Base-by-base conservation (phyloP, 1,140 invertebrate genomes). In the Heliconius melpomene region DNA sequence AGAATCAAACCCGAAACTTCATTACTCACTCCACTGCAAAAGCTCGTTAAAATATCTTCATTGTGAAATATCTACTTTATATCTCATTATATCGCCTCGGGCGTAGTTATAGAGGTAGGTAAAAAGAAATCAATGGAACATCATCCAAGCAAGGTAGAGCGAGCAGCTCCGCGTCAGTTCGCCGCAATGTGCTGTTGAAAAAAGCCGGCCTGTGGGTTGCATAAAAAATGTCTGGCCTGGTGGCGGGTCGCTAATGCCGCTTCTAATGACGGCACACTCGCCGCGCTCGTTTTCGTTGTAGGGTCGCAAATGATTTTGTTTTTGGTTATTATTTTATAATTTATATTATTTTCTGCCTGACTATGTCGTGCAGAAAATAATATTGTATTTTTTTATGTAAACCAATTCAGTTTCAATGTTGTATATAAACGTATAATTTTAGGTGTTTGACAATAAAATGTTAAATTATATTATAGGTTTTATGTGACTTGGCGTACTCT, bases 201-300 rank as follows among this genome's bases (percentile, higher is more conserved):
- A 87, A 82, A 83, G 87, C 78, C 86, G 88, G 88, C 86, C 85
- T 89, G 89, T 86, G 89, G 89, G 85, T 81, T 88, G 90, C 88
- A 94, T 94, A 94, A 94, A 94, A 94, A 94, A 93, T 91, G 90
- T 94, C 91, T 94, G 90, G 84, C 85, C 90, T 93, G 83, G 86
- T 87, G 88, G 87, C 88, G 87, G 87, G 89, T 90, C 91, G 89
- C 89, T 90, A 91, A 89, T 89, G 91, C 89, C 86, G 86, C 84
- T 87, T 90, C 89, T 93, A 93, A 93, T 92, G 91, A 93, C 88
- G 86, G 85, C 86, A 88, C 87, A 83, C 85, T 86, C 83, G 85
- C 84, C 87, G 84, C 83, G 78, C 87, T 86, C 87, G 83, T 84
- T 86, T 84, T 70, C 57, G 66, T 50, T 8, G 13, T 86, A 91